Base-by-base conservation (phyloP, 2,888 invertebrate genomes). In the Ptychoptera albimana region DNA sequence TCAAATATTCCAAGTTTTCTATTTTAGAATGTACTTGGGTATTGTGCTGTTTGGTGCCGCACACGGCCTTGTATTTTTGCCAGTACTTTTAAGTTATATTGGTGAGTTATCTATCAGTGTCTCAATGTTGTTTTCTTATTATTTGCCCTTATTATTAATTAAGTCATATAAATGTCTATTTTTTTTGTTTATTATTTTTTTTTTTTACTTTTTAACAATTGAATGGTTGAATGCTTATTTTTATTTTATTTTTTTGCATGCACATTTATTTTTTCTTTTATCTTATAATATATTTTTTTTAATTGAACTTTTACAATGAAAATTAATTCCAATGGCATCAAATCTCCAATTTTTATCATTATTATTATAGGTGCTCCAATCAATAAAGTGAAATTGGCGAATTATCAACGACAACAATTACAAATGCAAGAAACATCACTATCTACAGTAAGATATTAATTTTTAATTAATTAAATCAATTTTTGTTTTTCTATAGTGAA, bases 1-100 rank as follows among this genome's bases (percentile, higher is more conserved):
- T 47, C 94, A 96, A 72, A 91, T 98, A 52, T 98, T 98, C 72
- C 69, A 81, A 76, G 82, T 84, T 58, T 93, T 89, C 70, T 94
- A 93, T 72, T 94, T 93, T 73, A 78, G 92, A 52, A 93, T 96
- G 91, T 98, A 97, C 68, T 72, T 98, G 60, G 92, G 94, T 46
- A 98, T 98, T 56, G 97, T 99, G 44, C 59, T 97, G 47, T 84
- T 92, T 63, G 98, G 98, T 44, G 97, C 97, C 8, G 81, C 91
- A 6, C 97, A 98, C 66, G 97, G 97, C 13, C 79, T 99, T 48
- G 82, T 98, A 58, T 96, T 98, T 72, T 72, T 98, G 54, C 98
- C 98, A 8, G 96, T 98, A 48, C 74, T 98, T 57, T 80, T 99
- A 55, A 93, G 92, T 67, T 94, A 91, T 74, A 82, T 93, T 63